Conservation (phyloP, 2,888 invertebrate species). For the Metellina segmentata region DNA sequence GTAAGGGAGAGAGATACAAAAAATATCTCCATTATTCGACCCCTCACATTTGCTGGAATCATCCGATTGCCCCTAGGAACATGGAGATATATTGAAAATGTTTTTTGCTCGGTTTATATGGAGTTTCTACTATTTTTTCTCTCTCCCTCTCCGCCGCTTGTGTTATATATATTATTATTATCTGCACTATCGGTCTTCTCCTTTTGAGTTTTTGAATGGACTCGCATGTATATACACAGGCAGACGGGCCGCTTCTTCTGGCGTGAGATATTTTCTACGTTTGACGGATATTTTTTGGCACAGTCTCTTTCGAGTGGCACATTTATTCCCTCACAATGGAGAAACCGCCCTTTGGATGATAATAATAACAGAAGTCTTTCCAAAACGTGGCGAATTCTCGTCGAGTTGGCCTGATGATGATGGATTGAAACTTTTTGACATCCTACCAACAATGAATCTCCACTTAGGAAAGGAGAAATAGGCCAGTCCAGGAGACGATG, state of each 20-base stretch:
- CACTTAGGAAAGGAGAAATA: constrained; percentile 20
- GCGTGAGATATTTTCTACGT: constrained; percentile 39
- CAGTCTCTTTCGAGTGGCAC: neutral
- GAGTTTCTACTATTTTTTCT: constrained; percentile 53
- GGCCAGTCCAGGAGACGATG: constrained; percentile 9
- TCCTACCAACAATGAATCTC: constrained; percentile 25
- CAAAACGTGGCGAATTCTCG: constrained; percentile 46
- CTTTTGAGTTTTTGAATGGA: constrained; percentile 56
- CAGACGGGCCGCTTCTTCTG: constrained; percentile 35
- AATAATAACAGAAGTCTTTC: neutral
- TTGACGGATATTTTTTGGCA: constrained; percentile 56
- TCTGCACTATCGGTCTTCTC: constrained; percentile 61
- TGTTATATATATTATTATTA: constrained; percentile 44
- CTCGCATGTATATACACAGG: constrained; percentile 49
- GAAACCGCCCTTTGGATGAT: constrained; percentile 16
- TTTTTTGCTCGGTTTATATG: constrained; percentile 39
- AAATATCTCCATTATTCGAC: constrained; percentile 67
- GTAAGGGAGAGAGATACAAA: constrained; percentile 1
- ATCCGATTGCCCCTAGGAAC: constrained; percentile 47
- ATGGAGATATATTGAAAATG: constrained; percentile 64
- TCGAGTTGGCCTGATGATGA: constrained; percentile 56
- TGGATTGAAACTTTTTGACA: constrained; percentile 46
- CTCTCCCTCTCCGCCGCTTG: neutral
- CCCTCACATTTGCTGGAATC: constrained; percentile 59
- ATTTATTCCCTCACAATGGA: constrained; percentile 50